Evolutionary conservation across 2,113 vertebrate genomes (phyloP), one percentile per base, ranked within the genome.

Genomic region (Gorsachius goisagi): DNA sequence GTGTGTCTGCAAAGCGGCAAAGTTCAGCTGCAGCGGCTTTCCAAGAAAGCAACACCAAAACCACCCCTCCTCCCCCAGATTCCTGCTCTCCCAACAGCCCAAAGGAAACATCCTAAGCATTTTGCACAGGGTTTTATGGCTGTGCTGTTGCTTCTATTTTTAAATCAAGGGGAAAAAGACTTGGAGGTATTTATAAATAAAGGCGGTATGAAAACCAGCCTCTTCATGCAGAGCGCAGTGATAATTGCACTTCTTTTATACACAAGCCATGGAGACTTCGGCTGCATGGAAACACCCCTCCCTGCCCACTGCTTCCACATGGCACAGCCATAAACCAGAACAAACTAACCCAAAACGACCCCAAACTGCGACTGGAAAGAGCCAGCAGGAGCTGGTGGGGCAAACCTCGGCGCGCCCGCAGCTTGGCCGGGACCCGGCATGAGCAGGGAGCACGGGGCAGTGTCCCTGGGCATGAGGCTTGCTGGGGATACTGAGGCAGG

Each of bases 181-280:
- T 79, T 63, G 26, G 50, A 89, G 53, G 90, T 90, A 79, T 93
- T 97, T 91, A 81, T 92, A 93, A 94, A 89, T 60, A 94, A 95
- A 92, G 55, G 39, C 66, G 82, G 73, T 26, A 85, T 33, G 39
- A 78, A 90, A 90, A 86, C 6, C 62, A 86, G 59, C 15, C 80
- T 88, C 67, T 88, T 72, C 12, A 75, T 39, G 67, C n/a, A 0
- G 1, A 64, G 85, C 1, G 0, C 26, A 27, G 30, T 11, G 49
- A 26, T 19, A 37, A 86, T 58, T 76, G 80, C 62, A 44, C 33
- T 30, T 20, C n/a, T 84, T 74, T 74, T 18, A 14, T 2, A 53
- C 14, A 83, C 58, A 85, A 85, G 78, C 53, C 69, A 79, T 1
- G 4, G 35, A 75, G 73, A 35, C 19, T 0, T 2, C 0, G 33